Conservation (phyloP, 2,888 invertebrate species). For the Drosophila helvetica region DNA sequence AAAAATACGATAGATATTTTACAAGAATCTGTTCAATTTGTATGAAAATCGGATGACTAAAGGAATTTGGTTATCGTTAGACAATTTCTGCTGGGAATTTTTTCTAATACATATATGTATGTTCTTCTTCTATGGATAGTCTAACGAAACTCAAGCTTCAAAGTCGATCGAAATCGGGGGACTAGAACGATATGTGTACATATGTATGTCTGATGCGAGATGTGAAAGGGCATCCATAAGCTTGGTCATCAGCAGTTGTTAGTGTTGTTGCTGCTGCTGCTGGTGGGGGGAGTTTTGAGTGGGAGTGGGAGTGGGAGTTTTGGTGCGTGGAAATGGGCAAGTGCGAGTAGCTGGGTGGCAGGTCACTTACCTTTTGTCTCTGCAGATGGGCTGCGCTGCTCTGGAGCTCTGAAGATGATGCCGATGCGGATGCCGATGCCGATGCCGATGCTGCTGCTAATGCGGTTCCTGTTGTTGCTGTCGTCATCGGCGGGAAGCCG, state of each 20-base stretch:
- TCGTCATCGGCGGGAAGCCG: conserved; percentile 35
- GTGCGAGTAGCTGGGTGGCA: conserved; percentile 35
- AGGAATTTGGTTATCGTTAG: too few species aligned
- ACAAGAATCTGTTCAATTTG: too few species aligned
- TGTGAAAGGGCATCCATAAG: not conserved
- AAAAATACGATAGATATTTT: too few species aligned
- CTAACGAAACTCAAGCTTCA: too few species aligned
- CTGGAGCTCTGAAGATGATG: conserved; percentile 6
- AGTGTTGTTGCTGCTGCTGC: conserved; percentile 27
- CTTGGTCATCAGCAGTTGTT: not conserved
- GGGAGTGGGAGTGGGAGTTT: not conserved
- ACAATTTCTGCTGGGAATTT: too few species aligned
- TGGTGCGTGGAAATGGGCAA: too few species aligned
- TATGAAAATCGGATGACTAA: too few species aligned
- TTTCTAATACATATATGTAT: too few species aligned
- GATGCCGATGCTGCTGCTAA: conserved; percentile 1
- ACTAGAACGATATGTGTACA: too few species aligned
- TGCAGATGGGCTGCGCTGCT: conserved; percentile 44
- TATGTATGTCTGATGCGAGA: too few species aligned
- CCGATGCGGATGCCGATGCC: not conserved
- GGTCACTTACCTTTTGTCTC: conserved; percentile 72
- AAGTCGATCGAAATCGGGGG: too few species aligned
- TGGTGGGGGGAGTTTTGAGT: not conserved
- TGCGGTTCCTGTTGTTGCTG: conserved; percentile 10
- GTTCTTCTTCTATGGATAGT: too few species aligned